These are phyloP conservation scores for Melitaea cinxia DNA, from an alignment of 1,140 invertebrate species.

Conservation along the genomic window DNA sequence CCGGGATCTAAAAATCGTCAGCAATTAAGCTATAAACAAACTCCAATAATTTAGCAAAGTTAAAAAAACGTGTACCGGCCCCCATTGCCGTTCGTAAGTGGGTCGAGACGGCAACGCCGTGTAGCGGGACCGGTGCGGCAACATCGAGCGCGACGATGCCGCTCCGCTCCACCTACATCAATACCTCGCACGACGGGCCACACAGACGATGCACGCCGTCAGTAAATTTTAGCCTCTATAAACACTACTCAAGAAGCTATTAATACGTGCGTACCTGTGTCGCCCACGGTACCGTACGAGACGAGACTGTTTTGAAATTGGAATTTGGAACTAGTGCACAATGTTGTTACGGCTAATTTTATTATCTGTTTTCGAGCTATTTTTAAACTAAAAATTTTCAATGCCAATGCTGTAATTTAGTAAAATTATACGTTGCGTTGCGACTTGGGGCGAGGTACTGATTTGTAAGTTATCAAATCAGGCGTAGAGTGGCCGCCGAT, in stretches of 20 bases:
- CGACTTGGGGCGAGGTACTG: background rate
- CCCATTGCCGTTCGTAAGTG: constrained; percentile 60
- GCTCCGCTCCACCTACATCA: constrained; percentile 46
- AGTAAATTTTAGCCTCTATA: constrained; percentile 17
- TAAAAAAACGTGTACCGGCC: constrained; percentile 49
- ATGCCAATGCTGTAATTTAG: constrained; percentile 24
- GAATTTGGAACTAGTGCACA: constrained; percentile 29
- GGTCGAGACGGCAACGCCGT: constrained; percentile 66
- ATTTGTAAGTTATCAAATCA: constrained; percentile 14
- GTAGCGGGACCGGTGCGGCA: constrained; percentile 63
- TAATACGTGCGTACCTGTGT: constrained; percentile 3
- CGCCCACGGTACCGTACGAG: constrained; percentile 19
- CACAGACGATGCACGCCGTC: constrained; percentile 3
- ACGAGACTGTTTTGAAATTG: constrained; percentile 21
- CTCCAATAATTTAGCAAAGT: constrained; percentile 41
- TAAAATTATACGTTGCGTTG: constrained; percentile 18
- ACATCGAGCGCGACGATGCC: constrained; percentile 41
- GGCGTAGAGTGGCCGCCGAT: background rate
- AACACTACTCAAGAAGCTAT: background rate
- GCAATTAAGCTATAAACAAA: constrained; percentile 52
- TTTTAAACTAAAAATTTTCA: constrained; percentile 22
- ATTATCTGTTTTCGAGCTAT: constrained; percentile 27
- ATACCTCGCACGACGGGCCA: constrained; percentile 34
- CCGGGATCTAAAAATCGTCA: constrained; percentile 41
- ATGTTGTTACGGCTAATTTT: constrained; percentile 28